Percentiles rank a stretch among this genome's conserved stretches.
phyloP scores from a whole-genome alignment of 2,113 vertebrate genomes.

The Hystrix brachyura region DNA sequence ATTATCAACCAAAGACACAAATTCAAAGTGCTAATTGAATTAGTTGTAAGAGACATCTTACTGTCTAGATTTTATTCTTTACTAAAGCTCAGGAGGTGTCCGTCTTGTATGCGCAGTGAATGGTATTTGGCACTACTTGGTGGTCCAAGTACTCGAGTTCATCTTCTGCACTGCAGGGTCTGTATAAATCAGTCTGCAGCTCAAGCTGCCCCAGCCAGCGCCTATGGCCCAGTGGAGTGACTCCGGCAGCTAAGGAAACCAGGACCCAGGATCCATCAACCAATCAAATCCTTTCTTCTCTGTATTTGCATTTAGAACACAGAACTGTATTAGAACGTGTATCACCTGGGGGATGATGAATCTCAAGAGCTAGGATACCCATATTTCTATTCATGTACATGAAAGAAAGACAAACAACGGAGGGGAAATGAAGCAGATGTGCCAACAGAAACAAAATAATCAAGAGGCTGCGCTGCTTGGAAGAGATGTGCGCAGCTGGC shows the following conservation, averaged over 20 bases:
- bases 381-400: background rate
- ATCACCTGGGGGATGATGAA: background rate
- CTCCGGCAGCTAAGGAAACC: background rate
- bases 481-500: background rate
- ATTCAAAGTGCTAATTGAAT: background rate
- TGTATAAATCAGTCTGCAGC: background rate
- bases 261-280: too few relatives aligned
- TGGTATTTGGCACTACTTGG: background rate
- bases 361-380: background rate
- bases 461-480: background rate
- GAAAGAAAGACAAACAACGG: background rate
- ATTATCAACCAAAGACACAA: constrained; percentile 33
- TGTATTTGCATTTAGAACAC: background rate
- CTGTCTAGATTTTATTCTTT: background rate
- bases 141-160: background rate
- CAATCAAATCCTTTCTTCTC: background rate
- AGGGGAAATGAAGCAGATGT: background rate
- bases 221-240: background rate
- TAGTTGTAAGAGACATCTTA: background rate
- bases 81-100: background rate
- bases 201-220: background rate
- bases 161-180: background rate
- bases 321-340: background rate
- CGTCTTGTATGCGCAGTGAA: background rate
- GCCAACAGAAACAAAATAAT: background rate